Percentiles rank a stretch among this genome's conserved stretches.
phyloP scores from a whole-genome alignment of 2,797 vertebrate genomes.

The Paedocypris micromegethes region DNA sequence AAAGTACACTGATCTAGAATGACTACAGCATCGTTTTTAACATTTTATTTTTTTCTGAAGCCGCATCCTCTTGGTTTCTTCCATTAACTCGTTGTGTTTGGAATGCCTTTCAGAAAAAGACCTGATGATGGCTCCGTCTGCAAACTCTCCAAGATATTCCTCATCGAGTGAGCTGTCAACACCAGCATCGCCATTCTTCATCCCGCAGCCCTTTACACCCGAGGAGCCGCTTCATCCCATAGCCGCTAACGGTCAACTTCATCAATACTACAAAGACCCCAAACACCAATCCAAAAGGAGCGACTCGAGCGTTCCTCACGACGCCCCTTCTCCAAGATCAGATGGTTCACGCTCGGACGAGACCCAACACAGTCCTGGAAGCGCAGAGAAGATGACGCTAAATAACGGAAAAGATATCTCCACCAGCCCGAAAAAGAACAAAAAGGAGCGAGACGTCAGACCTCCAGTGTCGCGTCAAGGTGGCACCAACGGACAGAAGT shows the following conservation, averaged over 20 bases:
- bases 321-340: slow-evolving; percentile 60
- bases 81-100: background rate
- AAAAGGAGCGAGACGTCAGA: slow-evolving; percentile 53
- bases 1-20: too few species aligned
- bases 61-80: background rate
- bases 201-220: slow-evolving; percentile 65
- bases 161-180: slow-evolving; percentile 76
- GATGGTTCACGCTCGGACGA: slow-evolving; percentile 19
- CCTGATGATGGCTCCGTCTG: slow-evolving; percentile 72
- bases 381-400: slow-evolving; percentile 46
- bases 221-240: slow-evolving; percentile 61
- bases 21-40: too few species aligned
- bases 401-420: slow-evolving; percentile 59
- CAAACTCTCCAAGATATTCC: slow-evolving; percentile 72
- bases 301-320: slow-evolving; percentile 46
- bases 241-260: slow-evolving; percentile 52
- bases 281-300: slow-evolving; percentile 53
- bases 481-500: slow-evolving; percentile 47
- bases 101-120: slow-evolving; percentile 74
- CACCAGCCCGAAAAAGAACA: slow-evolving; percentile 71
- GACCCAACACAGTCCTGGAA: slow-evolving; percentile 48
- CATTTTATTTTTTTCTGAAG: too few species aligned
- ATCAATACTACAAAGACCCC: slow-evolving; percentile 57
- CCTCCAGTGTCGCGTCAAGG: slow-evolving; percentile 57
- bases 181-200: slow-evolving; percentile 72